Evolutionary conservation across 2,113 vertebrate species (phyloP), one percentile per base, ranked within the genome.

Genomic region (Grantiella picta): DNA sequence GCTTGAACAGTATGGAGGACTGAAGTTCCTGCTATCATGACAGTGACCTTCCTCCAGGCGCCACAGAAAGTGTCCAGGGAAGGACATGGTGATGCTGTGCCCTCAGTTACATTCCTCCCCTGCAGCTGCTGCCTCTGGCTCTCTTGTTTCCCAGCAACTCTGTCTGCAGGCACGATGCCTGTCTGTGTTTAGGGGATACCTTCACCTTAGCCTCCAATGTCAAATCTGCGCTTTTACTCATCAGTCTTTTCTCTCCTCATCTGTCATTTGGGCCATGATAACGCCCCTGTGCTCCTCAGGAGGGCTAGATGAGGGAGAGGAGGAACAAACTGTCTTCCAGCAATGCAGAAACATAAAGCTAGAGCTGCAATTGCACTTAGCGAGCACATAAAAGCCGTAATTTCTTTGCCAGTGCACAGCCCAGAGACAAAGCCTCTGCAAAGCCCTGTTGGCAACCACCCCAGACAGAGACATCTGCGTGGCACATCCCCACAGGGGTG

Each of bases 351-450:
- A 64, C 80, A 81, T 61, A 59, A 75, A 93, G 68, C 92, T 69
- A 40, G 68, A 89, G 70, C 83, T 35, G 2, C 65, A 52, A 33
- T 44, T 89, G 89, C 76, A 19, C 70, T 66, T 79, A 83, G 56
- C 20, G 35, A 75, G 57, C 3, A 7, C 72, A 71, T 84, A 83
- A 94, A 94, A 79, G 65, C 79, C 4, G 1, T 91, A 4, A 89
- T 89, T 92, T 73, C 73, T 94, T 75, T 91, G 63, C 72, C 36
- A 82, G 50, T 66, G 60, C 42, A 60, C 68, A 82, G 88, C 83
- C 47, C 54, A 90, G 77, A 83, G 91, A 96, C 73, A 94, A 94
- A 95, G 88, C 65, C 61, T 69, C 79, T 76, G 79, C 91, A 89
- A 77, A 96, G 69, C 85, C 42, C 70, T 57, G 82, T 68, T 82